Percentiles rank a stretch among this genome's conserved stretches.
Evolutionary conservation across 2,797 vertebrate species (phyloP).

Genomic region (Eutrigla gurnardus): DNA sequence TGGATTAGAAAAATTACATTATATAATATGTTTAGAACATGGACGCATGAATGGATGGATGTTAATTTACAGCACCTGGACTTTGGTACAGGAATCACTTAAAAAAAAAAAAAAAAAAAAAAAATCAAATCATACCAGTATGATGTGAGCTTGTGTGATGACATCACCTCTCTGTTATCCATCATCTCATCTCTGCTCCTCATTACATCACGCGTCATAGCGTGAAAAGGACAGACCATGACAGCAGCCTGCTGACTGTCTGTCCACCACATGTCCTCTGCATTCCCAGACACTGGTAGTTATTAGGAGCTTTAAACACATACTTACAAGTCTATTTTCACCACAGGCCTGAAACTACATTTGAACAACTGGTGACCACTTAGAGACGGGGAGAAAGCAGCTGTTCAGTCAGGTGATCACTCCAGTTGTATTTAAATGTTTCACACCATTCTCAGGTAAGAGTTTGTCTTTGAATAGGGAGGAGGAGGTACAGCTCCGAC

Average conservation of each 20-base stretch:
- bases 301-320: constrained; percentile 64
- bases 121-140: constrained; percentile 43
- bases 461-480: constrained; percentile 1
- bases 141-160: constrained; percentile 40
- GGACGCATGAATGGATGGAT: constrained; percentile 28
- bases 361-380: constrained; percentile 53
- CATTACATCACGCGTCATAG: constrained; percentile 52
- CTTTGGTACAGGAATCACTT: background rate
- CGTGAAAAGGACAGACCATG: constrained; percentile 34
- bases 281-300: constrained; percentile 75
- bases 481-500: background rate
- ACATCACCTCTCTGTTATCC: constrained; percentile 58
- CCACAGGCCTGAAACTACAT: constrained; percentile 39
- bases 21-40: constrained; percentile 26
- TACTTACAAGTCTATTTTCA: constrained; percentile 68
- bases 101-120: constrained; percentile 18
- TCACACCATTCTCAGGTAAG: constrained; percentile 14
- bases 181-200: constrained; percentile 54
- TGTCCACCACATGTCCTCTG: constrained; percentile 60
- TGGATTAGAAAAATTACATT: constrained; percentile 9
- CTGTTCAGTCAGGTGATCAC: constrained; percentile 30
- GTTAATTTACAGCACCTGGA: constrained; percentile 36
- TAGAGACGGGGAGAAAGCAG: constrained; percentile 34
- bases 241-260: constrained; percentile 47
- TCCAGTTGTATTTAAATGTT: constrained; percentile 16